Evolutionary conservation across 2,113 vertebrate genomes (phyloP).

Genomic region (Nipponia nippon): DNA sequence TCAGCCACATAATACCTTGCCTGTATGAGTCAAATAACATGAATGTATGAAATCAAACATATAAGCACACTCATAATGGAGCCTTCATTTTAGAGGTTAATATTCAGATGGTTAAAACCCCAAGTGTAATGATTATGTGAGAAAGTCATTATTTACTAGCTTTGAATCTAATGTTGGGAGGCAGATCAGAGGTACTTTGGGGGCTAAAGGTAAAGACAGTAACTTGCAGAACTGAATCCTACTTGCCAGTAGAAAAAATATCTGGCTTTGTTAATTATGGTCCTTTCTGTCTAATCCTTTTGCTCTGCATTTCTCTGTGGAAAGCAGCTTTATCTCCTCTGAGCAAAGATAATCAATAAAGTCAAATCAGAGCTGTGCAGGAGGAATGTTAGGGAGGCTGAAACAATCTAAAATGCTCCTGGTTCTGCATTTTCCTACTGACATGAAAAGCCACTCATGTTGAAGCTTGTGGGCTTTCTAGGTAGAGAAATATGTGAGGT

Average conservation of each 20-base stretch:
- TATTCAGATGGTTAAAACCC: not conserved
- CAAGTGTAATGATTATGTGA: not conserved
- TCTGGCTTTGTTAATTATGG: not conserved
- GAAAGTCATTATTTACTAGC: not conserved
- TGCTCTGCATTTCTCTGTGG: not conserved
- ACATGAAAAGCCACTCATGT: not conserved
- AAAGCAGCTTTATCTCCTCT: not conserved
- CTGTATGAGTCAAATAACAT: not conserved
- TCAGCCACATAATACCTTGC: not conserved
- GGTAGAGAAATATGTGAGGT: not conserved
- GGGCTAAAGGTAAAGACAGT: not conserved
- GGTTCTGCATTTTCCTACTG: not conserved
- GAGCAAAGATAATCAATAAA: not conserved
- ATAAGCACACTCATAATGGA: not conserved
- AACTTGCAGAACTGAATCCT: not conserved
- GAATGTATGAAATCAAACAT: not conserved
- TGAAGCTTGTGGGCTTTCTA: not conserved
- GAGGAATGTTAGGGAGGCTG: not conserved
- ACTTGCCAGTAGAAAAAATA: not conserved
- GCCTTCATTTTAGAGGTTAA: not conserved
- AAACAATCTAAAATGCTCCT: not conserved
- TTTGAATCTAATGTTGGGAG: not conserved
- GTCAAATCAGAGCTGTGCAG: not conserved
- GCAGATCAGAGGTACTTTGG: not conserved
- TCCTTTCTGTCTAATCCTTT: not conserved